Base-by-base conservation (phyloP, 2,113 vertebrate species). In the Aplodontia rufa region DNA sequence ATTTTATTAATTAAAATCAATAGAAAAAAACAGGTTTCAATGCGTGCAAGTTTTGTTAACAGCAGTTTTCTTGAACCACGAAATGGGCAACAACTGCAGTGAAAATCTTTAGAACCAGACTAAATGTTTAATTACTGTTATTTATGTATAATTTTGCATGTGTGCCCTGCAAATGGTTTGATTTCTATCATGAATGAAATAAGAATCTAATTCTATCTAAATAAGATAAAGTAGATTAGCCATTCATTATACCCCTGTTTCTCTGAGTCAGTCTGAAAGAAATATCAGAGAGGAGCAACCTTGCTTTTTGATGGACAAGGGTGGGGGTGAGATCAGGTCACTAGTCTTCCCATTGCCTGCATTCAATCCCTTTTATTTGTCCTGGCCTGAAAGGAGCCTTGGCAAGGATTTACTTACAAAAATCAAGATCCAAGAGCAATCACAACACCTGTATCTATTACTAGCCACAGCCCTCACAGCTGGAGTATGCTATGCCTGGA, bases 181-280 rank as follows among this genome's bases (percentile, higher is more conserved):
- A 88, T 91, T 93, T 82, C 78, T 87, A 76, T 58, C 45, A 58
- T 60, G 60, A 91, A 30, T 91, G 75, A 75, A 81, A 78, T 53
- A 60, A 60, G 58, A 60, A 22, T 28, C 24, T 60, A 60, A 26
- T 40, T 91, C 30, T 89, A 53, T 30, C 58, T 76, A 86, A 88
- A 58, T 74, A 87, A 93, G 62, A 83, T 68, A 71, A 86, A 85
- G 35, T 90, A 80, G 42, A 42, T 82, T 40, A 90, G 37, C 22
- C 37, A 53, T 87, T 84, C 83, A 75, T 62, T 87, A 69, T 13
- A 85, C 0, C 10, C 37, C 30, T 78, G 42, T 85, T 75, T 95
- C 66, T 94, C 62, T 42, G 51, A 83, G 80, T 66, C 26, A 69
- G 74, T 40, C n/a, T 76, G 51, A 20, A 74, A 58, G 47, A 80